Evolutionary conservation across 2,888 invertebrate species (phyloP), one percentile per base, ranked within the genome.

Genomic region (Drosophila pegasa): DNA sequence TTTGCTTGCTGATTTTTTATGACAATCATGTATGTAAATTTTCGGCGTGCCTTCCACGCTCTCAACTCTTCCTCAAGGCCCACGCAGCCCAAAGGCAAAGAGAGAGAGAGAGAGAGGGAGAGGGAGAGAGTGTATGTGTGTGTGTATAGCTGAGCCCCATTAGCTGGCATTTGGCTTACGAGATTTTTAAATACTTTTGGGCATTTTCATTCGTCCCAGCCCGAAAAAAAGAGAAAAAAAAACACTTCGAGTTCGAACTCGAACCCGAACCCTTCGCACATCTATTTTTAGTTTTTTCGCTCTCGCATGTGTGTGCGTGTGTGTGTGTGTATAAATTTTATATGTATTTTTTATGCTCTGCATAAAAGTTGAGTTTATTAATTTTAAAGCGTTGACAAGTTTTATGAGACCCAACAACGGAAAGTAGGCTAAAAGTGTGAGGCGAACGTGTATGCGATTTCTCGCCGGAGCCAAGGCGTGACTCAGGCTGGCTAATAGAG

Each of bases 21-120:
- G 84, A 84, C 84, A 84, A 89, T 85, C 89, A 89, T 85, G 86
- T 88, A 88, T 88, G 85, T 89, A 83, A 89, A 88, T 89, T 89
- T 88, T 55, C 60, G 65, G 71, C 62, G 58, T 65, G 66, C 61
- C 60, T 48, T 70, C 51, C 48, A 29, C 67, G 45, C 59, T 47
- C 59, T 47, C 68, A 87, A 85, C 86, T 87, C 86, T 87, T 84
- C 81, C 69, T 73, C 89, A 68, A 80, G 66, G 69, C 84, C 87
- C 73, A 66, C 79, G 75, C 70, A 57, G 47, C 54, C 41, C 50
- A 33, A 2, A 52, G 50, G 31, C 20, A 31, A 18, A 14, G 18
- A 18, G 47, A 29, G 47, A 12, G 9, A 48, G 14, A 48, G 48
- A 1, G 14, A 48, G 8, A 8, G 31, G 31, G 10, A 16, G 18